Base-by-base conservation (phyloP, 2,797 vertebrate species). In the Sarcoramphus papa region DNA sequence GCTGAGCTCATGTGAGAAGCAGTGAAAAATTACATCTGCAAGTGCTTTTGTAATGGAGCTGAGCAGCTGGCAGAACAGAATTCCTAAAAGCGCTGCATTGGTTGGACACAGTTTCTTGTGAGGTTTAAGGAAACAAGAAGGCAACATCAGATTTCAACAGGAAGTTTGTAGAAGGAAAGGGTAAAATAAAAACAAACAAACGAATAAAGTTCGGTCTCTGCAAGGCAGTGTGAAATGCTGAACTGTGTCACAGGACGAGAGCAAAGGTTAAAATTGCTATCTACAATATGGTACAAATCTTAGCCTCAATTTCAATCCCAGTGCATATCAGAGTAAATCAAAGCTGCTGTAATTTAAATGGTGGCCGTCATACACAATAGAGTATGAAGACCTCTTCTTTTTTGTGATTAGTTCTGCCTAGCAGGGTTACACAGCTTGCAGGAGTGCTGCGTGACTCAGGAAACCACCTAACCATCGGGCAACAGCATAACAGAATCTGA, bases 381-480 rank as follows among this genome's bases (percentile, higher is more conserved):
- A 22, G 16, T 5, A 18, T 5, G 40, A 70, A 25, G 8, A 51
- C 1, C 21, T 72, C 54, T 57, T 57, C 2, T 33, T 23, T 43
- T 5, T 35, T 22, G 1, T 20, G 64, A 6, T 7, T 33, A 19
- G 8, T 9, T 48, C 41, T 57, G 74, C 43, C 47, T 65, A 22
- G 23, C 84, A 57, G 62, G 30, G 62, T 24, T 37, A n/a, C 83
- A 10, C 35, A 18, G 47, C 33, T 48, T 27, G 25, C 40, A 24
- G 69, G 57, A 41, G 77, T 28, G 22, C 24, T 28, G 30, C 3
- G 0, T 23, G 53, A 33, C 50, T 59, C 0, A 0, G 50, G 40
- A 43, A 82, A 4, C 9, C 30, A 45, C 24, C 35, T 37, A 25
- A 8, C 15, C 30, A 1, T 4, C 9, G 3, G 48, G 27, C 12